phyloP scores from a whole-genome alignment of 92 coral and sea anemone species.

The Epizoanthus ramosus region DNA sequence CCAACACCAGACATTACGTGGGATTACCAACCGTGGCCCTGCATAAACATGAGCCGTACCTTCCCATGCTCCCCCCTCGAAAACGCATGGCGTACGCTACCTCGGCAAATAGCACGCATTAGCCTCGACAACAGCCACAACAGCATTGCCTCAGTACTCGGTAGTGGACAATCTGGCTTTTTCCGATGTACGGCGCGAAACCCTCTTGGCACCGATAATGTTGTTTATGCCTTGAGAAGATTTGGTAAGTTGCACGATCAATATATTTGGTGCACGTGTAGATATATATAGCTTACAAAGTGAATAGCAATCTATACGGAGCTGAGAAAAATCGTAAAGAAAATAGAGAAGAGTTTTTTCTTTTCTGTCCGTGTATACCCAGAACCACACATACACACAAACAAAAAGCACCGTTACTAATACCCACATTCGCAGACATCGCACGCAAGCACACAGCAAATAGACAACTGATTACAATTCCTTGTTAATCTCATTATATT shows the following conservation, averaged over 20 bases:
- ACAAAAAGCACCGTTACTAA: too few relatives aligned
- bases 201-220: slow-evolving; percentile 53
- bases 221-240: slow-evolving; percentile 55
- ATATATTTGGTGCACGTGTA: background rate
- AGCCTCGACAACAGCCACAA: background rate
- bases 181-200: slow-evolving; percentile 72
- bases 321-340: too few relatives aligned
- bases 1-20: slow-evolving; percentile 68
- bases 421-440: too few relatives aligned
- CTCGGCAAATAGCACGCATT: background rate
- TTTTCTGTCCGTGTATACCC: too few relatives aligned
- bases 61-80: slow-evolving; percentile 38
- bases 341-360: too few relatives aligned
- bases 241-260: slow-evolving; percentile 53
- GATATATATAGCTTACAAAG: too few relatives aligned
- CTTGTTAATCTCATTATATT: background rate
- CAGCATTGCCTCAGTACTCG: slow-evolving; percentile 33
- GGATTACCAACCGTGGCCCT: slow-evolving; percentile 58
- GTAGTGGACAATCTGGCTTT: slow-evolving; percentile 45
- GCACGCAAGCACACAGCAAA: background rate
- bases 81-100: slow-evolving; percentile 35
- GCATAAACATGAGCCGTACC: slow-evolving; percentile 16
- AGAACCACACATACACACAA: too few relatives aligned
- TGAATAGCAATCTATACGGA: too few relatives aligned
- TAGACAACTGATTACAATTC: background rate